These are phyloP conservation scores for Gymnoscopelus braueri DNA, from an alignment of 2,797 vertebrate genomes.

Conservation along the genomic window DNA sequence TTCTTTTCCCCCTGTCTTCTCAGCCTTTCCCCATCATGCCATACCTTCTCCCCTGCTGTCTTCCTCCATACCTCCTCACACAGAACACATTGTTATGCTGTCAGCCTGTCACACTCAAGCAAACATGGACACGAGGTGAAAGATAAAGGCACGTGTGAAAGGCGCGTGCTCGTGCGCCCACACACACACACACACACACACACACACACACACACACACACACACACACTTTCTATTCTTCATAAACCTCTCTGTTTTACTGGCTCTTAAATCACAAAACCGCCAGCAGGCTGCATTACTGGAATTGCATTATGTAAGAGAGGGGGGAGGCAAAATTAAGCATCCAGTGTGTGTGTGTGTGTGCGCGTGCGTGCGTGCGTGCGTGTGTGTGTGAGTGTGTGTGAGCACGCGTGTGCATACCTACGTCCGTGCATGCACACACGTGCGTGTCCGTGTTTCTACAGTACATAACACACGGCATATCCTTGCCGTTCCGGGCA, in stretches of 20 bases:
- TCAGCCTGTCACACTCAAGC: conserved; percentile 1
- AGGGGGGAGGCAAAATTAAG: too few relatives aligned
- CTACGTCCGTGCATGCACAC: too few relatives aligned
- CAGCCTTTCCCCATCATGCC: conserved; percentile 2
- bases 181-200: too few relatives aligned
- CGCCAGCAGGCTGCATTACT: not conserved
- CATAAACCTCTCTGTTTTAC: not conserved
- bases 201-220: too few relatives aligned
- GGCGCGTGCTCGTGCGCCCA: too few relatives aligned
- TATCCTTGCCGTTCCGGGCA: too few relatives aligned
- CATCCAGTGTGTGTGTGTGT: not conserved
- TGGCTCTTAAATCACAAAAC: conserved; percentile 1
- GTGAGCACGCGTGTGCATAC: too few relatives aligned
- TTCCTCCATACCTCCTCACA: not conserved
- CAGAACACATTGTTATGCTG: not conserved
- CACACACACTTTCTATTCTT: not conserved
- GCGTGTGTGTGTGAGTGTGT: too few relatives aligned
- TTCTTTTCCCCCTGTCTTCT: not conserved
- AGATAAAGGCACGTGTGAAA: too few relatives aligned
- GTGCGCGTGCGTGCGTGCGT: not conserved
- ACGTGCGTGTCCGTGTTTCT: too few relatives aligned
- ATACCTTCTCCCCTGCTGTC: not conserved
- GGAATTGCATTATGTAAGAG: not conserved
- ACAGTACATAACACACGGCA: too few relatives aligned
- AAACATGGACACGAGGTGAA: not conserved